These are phyloP conservation scores for Melanogrammus aeglefinus DNA, from an alignment of 2,797 vertebrate genomes.

Conservation along the genomic window DNA sequence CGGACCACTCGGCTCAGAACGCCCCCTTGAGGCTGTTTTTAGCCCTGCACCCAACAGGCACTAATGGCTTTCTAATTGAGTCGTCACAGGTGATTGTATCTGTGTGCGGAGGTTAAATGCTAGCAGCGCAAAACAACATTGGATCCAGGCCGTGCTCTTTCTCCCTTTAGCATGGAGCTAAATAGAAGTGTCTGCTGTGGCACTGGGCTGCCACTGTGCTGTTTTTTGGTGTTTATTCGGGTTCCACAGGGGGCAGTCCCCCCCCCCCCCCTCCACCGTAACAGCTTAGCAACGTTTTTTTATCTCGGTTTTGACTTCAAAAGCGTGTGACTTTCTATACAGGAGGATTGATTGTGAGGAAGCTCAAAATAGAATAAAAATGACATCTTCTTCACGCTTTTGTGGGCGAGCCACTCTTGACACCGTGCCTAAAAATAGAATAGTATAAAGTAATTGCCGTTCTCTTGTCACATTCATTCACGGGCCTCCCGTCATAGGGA, in stretches of 20 bases:
- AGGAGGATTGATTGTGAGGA: not conserved
- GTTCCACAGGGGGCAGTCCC: not conserved
- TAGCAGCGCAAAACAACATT: not conserved
- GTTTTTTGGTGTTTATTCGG: not conserved
- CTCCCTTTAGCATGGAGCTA: conserved; percentile 16
- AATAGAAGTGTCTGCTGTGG: conserved; percentile 22
- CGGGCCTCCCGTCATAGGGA: not conserved
- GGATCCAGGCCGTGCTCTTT: not conserved
- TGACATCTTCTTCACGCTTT: not conserved
- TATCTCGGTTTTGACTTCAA: not conserved
- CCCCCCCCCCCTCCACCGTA: not conserved
- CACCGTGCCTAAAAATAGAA: not conserved
- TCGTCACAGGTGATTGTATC: conserved; percentile 70
- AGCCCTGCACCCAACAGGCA: conserved; percentile 49
- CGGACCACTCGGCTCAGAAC: conserved; percentile 40
- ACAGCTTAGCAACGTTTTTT: not conserved
- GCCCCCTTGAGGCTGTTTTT: conserved; percentile 58
- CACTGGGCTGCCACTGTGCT: conserved; percentile 18
- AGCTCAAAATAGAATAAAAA: not conserved
- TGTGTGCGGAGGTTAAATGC: conserved; percentile 56
- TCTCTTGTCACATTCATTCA: not conserved
- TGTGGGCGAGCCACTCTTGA: not conserved
- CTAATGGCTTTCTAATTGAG: conserved; percentile 74
- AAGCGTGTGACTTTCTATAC: not conserved
- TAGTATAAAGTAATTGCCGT: not conserved